Base-by-base conservation (phyloP, 1,140 invertebrate genomes). In the Schmidtea mediterranea region DNA sequence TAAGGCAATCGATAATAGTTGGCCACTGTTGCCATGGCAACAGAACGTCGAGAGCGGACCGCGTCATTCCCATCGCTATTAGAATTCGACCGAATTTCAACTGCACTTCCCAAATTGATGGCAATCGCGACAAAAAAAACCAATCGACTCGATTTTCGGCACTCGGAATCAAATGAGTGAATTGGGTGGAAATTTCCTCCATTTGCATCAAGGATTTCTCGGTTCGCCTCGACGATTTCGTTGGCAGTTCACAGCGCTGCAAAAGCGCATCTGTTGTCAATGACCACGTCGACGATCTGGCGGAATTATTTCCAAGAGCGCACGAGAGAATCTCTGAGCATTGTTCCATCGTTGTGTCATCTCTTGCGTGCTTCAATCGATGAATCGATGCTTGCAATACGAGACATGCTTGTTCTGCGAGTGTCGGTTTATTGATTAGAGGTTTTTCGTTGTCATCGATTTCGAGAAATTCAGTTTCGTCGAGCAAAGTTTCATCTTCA, bases 151-250 rank as follows among this genome's bases (percentile, higher is more conserved):
- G 2, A 6, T 9, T 3, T 18, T 13, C 13, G 5, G 36, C 10
- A 3, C 8, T 24, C 3, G 46, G 46, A 12, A 12, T 40, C 8
- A 5, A 13, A 18, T 32, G 18, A 6, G 12, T 3, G 15, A 36
- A 40, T 15, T 48, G 46, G 36, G 6, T 32, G 12, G 46, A 48
- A 8, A 48, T 13, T 23, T 48, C 46, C 15, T 48, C 46, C 16
- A 48, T 18, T 24, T 48, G 46, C 16, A 22, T 18, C 2, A 48
- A 24, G 23, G 46, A 24, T 3, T 24, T 2, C 15, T 48, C 46
- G 3, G 6, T 18, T 2, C 46, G 21, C 3, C 24, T 8, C 8
- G 13, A 36, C 3, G 46, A 48, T 6, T 21, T 16, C 5, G 19
- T 21, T 15, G 15, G 15, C 8, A 45, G 21, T 15, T 21, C 18